Conservation (phyloP, 2,797 vertebrate species). For the Lepilemur ruficaudatus region DNA sequence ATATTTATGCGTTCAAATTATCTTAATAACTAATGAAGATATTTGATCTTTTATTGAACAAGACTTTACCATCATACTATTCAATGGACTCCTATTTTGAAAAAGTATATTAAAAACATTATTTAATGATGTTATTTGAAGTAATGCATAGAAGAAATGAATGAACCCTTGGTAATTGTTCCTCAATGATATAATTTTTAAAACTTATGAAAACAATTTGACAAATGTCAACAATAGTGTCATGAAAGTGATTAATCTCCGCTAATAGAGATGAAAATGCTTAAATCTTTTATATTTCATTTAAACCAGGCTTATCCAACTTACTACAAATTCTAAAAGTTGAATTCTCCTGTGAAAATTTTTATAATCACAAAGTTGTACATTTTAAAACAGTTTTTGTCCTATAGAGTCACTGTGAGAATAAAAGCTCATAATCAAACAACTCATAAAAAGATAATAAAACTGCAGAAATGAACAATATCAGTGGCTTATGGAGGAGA, state of each 20-base stretch:
- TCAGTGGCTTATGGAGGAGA: not conserved
- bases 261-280: not conserved
- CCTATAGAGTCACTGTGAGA: not conserved
- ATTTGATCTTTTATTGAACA: not conserved
- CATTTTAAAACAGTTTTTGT: not conserved
- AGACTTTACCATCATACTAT: not conserved
- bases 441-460: not conserved
- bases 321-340: not conserved
- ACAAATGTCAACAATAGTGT: not conserved
- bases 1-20: not conserved
- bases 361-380: not conserved
- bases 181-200: not conserved
- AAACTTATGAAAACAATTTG: not conserved
- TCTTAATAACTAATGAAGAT: not conserved
- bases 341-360: conserved; percentile 5
- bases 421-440: not conserved
- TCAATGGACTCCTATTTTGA: not conserved
- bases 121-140: not conserved
- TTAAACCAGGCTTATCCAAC: not conserved
- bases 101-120: not conserved
- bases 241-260: not conserved
- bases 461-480: not conserved
- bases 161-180: not conserved
- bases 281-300: not conserved
- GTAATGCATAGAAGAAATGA: not conserved